Conservation (phyloP, 2,797 vertebrate genomes). For the Lacerta bilineata region DNA sequence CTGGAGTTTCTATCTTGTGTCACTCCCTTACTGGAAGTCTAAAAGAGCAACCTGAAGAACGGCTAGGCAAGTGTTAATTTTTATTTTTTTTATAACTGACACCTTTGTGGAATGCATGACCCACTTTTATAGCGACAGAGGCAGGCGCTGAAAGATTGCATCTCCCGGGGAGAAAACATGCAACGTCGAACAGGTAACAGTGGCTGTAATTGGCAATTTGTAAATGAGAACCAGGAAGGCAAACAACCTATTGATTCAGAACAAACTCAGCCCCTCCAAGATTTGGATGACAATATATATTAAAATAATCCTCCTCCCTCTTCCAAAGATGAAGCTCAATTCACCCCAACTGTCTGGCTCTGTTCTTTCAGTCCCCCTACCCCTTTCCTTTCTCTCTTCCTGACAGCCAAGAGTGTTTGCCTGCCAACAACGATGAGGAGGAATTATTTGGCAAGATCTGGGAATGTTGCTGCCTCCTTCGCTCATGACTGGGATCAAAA, state of each 20-base stretch:
- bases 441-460: too few species aligned
- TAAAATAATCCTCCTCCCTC: neutral
- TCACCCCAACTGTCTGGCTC: conserved; percentile 5
- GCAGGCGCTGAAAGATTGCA: neutral
- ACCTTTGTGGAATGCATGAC: neutral
- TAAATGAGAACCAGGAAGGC: neutral
- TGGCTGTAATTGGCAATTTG: neutral
- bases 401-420: conserved; percentile 7
- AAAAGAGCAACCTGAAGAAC: neutral
- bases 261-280: conserved; percentile 3
- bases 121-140: neutral
- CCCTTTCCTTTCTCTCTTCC: neutral
- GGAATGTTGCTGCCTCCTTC: neutral
- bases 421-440: rapidly evolving
- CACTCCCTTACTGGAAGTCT: neutral
- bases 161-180: neutral
- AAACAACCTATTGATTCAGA: neutral
- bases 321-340: neutral
- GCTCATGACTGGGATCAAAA: rapidly evolving
- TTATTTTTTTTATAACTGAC: too few species aligned
- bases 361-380: neutral
- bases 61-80: neutral
- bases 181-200: rapidly evolving
- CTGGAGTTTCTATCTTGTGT: neutral
- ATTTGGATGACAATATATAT: neutral